Evolutionary conservation across 2,113 vertebrate genomes (phyloP).

Genomic region (Vulpes vulpes): DNA sequence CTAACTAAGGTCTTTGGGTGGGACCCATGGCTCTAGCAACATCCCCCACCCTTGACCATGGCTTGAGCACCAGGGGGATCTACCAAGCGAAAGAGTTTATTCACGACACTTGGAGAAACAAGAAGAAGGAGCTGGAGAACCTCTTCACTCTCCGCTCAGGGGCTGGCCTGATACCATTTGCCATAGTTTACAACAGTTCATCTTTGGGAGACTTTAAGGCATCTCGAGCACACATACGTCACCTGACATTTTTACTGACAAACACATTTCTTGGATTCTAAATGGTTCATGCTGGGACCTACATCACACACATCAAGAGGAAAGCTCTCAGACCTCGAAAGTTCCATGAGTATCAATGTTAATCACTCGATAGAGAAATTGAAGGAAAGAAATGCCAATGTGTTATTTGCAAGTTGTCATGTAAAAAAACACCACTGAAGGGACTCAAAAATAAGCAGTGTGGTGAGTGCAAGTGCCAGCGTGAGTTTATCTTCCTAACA

Average conservation of each 20-base stretch:
- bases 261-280: neutral
- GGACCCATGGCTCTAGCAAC: too few species aligned
- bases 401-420: conserved; percentile 11
- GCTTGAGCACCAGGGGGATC: neutral
- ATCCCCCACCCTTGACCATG: neutral
- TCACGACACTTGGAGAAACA: neutral
- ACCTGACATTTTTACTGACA: neutral
- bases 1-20: neutral
- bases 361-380: neutral
- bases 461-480: neutral
- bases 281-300: neutral
- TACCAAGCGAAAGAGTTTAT: neutral
- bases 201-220: neutral
- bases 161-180: neutral
- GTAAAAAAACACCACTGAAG: neutral
- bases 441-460: neutral
- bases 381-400: neutral
- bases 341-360: neutral
- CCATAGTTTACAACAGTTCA: neutral
- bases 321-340: neutral
- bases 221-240: accelerated
- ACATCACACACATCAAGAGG: neutral
- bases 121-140: neutral
- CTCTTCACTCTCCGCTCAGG: neutral
- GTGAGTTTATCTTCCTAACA: conserved; percentile 68